Conservation (phyloP, 2,113 vertebrate genomes). For the Rattus rattus region DNA sequence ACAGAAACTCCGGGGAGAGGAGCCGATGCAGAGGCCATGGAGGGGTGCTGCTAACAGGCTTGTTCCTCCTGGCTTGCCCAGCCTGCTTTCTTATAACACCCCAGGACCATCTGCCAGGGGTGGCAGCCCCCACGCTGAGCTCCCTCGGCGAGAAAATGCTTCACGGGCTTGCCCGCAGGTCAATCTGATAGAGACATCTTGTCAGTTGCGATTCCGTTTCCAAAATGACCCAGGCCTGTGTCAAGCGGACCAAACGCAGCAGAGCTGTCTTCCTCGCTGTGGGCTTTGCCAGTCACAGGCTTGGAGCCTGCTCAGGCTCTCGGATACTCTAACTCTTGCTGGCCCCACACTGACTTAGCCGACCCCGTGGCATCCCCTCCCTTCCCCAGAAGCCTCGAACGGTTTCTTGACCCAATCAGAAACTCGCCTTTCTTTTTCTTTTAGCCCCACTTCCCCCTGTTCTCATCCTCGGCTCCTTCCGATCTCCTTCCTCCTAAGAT, state of each 20-base stretch:
- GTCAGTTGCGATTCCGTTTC: not conserved
- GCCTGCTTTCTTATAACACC: not conserved
- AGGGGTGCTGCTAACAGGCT: not conserved
- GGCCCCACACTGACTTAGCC: not conserved
- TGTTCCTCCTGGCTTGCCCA: too few relatives aligned
- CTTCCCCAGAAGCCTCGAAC: rapidly evolving
- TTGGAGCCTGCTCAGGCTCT: too few relatives aligned
- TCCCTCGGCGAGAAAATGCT: not conserved
- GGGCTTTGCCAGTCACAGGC: too few relatives aligned
- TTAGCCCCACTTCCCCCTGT: not conserved
- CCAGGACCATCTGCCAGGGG: not conserved
- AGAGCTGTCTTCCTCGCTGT: not conserved
- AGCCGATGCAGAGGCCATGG: not conserved
- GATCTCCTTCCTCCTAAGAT: not conserved
- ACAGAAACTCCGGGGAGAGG: not conserved
- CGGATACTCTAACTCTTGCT: not conserved
- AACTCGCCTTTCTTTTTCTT: not conserved
- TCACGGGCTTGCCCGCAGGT: not conserved
- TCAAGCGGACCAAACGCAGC: not conserved
- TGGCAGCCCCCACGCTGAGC: not conserved
- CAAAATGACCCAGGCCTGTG: not conserved
- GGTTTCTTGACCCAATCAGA: not conserved
- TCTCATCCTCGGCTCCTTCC: not conserved
- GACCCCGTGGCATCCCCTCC: rapidly evolving
- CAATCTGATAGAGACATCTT: not conserved